Evolutionary conservation across 2,888 invertebrate genomes (phyloP).

Genomic region (Gari tellinella): DNA sequence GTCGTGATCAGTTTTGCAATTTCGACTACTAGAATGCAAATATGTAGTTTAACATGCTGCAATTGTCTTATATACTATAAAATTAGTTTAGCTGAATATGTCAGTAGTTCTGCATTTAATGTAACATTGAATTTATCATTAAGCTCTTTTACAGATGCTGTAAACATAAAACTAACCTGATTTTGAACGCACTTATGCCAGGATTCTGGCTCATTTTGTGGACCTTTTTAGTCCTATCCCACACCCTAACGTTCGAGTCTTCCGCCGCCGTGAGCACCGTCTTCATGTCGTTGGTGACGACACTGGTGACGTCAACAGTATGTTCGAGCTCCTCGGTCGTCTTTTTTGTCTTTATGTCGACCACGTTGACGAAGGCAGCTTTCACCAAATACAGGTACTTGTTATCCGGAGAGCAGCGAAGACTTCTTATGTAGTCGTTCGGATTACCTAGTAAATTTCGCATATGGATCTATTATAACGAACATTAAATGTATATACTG

Average conservation of each 20-base stretch:
- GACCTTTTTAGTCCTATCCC: slow-evolving; percentile 62
- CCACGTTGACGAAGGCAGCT: slow-evolving; percentile 40
- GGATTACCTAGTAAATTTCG: slow-evolving; percentile 54
- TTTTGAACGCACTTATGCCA: slow-evolving; percentile 36
- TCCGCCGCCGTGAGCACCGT: slow-evolving; percentile 67
- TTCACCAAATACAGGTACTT: slow-evolving; percentile 61
- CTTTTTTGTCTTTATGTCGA: slow-evolving; percentile 46
- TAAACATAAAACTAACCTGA: slow-evolving; percentile 35
- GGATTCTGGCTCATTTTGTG: slow-evolving; percentile 54
- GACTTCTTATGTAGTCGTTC: slow-evolving; percentile 50
- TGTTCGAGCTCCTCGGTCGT: slow-evolving; percentile 55
- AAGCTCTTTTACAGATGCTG: not conserved
- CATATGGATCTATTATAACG: too few relatives aligned
- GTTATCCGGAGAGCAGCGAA: slow-evolving; percentile 57
- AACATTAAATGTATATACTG: too few relatives aligned
- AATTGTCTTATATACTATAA: too few relatives aligned
- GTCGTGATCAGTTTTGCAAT: too few relatives aligned
- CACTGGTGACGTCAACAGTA: slow-evolving; percentile 47
- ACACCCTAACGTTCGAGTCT: slow-evolving; percentile 72
- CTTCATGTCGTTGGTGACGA: slow-evolving; percentile 56
- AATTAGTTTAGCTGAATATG: too few relatives aligned
- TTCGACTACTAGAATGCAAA: too few relatives aligned
- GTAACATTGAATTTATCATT: not conserved
- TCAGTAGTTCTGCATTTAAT: too few relatives aligned
- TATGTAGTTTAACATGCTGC: too few relatives aligned